Conservation (phyloP, 2,113 vertebrate genomes). For the Rhea pennata region DNA sequence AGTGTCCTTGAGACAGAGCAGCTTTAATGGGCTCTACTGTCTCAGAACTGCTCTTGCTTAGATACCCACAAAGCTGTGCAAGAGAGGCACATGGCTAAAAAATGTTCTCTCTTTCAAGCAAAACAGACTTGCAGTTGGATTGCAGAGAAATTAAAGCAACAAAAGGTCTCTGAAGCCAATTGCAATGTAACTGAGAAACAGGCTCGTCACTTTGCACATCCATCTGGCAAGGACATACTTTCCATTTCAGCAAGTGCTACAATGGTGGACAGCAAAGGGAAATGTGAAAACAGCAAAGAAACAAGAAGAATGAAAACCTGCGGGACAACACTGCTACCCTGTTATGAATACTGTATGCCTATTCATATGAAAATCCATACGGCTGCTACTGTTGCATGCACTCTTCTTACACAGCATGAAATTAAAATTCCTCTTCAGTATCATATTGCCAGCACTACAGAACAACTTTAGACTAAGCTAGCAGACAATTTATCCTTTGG, state of each 20-base stretch:
- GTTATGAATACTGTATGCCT: slow-evolving; percentile 40
- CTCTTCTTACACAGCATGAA: slow-evolving; percentile 72
- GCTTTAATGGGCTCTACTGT: slow-evolving; percentile 71
- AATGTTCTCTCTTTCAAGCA: slow-evolving; percentile 50
- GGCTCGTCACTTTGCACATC: slow-evolving; percentile 18
- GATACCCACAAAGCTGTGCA: slow-evolving; percentile 56
- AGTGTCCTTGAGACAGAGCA: slow-evolving; percentile 45
- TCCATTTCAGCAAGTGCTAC: slow-evolving; percentile 52
- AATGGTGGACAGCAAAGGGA: slow-evolving; percentile 28
- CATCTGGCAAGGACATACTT: slow-evolving; percentile 63
- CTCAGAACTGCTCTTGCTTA: slow-evolving; percentile 45
- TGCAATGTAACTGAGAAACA: neutral
- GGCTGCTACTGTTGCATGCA: slow-evolving; percentile 62
- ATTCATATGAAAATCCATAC: slow-evolving; percentile 73
- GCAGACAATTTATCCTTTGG: slow-evolving; percentile 69
- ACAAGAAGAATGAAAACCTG: slow-evolving; percentile 61
- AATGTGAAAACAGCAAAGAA: slow-evolving; percentile 35
- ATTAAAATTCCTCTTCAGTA: slow-evolving; percentile 73
- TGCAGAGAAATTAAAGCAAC: slow-evolving; percentile 43
- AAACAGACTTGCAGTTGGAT: slow-evolving; percentile 60
- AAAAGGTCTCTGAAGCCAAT: slow-evolving; percentile 55
- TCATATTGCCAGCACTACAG: slow-evolving; percentile 49
- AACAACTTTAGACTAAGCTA: slow-evolving; percentile 51
- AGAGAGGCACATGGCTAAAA: slow-evolving; percentile 74
- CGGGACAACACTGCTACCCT: slow-evolving; percentile 54